Evolutionary conservation across 2,888 invertebrate genomes (phyloP), one percentile per base, ranked within the genome.

Genomic region (Furcula furcula): DNA sequence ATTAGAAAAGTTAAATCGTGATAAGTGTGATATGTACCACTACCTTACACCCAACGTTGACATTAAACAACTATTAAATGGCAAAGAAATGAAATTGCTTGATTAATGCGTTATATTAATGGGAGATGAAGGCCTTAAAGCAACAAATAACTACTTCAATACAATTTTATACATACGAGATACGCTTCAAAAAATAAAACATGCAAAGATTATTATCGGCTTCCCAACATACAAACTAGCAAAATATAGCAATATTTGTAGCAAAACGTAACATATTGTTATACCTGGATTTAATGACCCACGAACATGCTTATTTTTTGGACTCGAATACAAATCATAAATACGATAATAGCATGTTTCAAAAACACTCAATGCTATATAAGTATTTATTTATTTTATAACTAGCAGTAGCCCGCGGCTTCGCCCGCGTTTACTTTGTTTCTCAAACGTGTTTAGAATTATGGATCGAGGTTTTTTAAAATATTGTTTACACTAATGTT

Each of bases 11-110:
- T 28, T 29, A n/a, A n/a, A n/a, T 7, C 18, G 14, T 26, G 28
- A 15, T 12, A 23, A 34, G 6, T 29, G 18, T 13, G 7, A 29
- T n/a, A 22, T 34, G 11, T 34, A 22, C 12, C 34, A 28, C 12
- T 34, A 34, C n/a, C n/a, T 34, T 3, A 34, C 34, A 12, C 29
- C 34, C n/a, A 11, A 34, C 16, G 28, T 10, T 15, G 16, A 29
- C 4, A 34, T 22, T 15, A 16, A 34, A 22, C 2, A 7, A 7
- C 22, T 29, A 0, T 29, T 34, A 29, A 7, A 23, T 12, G 29
- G 11, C 23, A 22, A 29, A 28, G 10, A 29, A 23, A 23, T 16
- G 12, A 34, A 34, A 25, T 7, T 34, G 12, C 2, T 12, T 11
- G 4, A 34, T 5, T 34, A 11, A 3, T 34, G 34, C 14, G n/a